Percentiles rank a stretch among this genome's conserved stretches.
Evolutionary conservation across 2,888 invertebrate species (phyloP).

Genomic region (Lithophane ornitopus): DNA sequence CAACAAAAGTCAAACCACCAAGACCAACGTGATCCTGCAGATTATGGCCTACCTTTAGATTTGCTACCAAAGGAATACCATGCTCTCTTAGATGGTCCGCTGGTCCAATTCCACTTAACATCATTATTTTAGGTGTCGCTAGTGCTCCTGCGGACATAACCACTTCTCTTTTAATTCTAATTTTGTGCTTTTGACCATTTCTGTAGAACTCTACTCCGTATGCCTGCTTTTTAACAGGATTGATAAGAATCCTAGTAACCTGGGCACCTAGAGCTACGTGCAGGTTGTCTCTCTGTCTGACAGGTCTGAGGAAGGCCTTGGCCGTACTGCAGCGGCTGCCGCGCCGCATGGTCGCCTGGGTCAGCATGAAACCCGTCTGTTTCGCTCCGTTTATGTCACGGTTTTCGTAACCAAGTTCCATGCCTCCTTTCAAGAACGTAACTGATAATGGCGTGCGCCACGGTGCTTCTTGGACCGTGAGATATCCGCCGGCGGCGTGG

Average conservation of each 20-base stretch:
- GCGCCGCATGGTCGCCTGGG: conserved; percentile 95
- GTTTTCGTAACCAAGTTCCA: conserved; percentile 95
- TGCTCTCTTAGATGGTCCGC: conserved; percentile 93
- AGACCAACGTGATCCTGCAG: conserved; percentile 97
- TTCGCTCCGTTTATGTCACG: conserved; percentile 95
- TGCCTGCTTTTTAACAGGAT: conserved; percentile 92
- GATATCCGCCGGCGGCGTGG: conserved; percentile 94
- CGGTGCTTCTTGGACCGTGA: conserved; percentile 96
- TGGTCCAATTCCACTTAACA: conserved; percentile 97
- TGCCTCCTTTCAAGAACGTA: conserved; percentile 95
- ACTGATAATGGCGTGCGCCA: conserved; percentile 95
- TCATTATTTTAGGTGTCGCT: conserved; percentile 96
- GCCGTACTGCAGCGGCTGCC: conserved; percentile 97
- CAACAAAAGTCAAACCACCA: conserved; percentile 95
- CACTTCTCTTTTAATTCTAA: conserved; percentile 94
- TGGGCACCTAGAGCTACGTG: conserved; percentile 95
- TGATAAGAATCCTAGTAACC: conserved; percentile 93
- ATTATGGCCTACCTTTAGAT: conserved; percentile 95
- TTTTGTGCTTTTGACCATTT: conserved; percentile 91
- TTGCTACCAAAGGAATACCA: conserved; percentile 93
- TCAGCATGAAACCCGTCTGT: conserved; percentile 96
- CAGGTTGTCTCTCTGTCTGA: conserved; percentile 94
- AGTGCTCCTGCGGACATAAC: conserved; percentile 97
- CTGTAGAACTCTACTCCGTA: conserved; percentile 94
- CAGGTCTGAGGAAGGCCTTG: conserved; percentile 96